Conservation (phyloP, 2,113 vertebrate species). For the Spea bombifrons region DNA sequence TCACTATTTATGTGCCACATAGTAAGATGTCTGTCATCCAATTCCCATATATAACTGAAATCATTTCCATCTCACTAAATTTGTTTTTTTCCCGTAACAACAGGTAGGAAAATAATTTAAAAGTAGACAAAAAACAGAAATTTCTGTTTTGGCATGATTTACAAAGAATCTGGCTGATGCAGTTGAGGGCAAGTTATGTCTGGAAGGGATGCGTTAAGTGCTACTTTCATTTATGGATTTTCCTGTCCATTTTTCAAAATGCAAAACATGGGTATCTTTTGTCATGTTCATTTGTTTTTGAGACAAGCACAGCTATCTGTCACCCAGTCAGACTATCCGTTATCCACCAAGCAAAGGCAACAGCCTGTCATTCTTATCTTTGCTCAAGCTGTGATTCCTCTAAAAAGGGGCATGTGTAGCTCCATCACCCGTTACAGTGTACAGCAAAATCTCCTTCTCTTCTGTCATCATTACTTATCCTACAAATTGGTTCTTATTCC, state of each 20-base stretch:
- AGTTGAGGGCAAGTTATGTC: not conserved
- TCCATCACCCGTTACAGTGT: not conserved
- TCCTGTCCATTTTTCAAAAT: not conserved
- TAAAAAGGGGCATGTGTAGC: not conserved
- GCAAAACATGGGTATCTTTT: not conserved
- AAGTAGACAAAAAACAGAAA: too few relatives aligned
- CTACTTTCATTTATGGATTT: not conserved
- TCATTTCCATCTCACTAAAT: too few relatives aligned
- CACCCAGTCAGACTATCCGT: not conserved
- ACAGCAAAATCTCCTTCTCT: not conserved
- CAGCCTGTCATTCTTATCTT: conserved; percentile 12
- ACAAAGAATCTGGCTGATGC: not conserved
- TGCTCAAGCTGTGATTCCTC: not conserved
- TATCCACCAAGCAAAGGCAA: not conserved
- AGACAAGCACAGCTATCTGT: conserved; percentile 13
- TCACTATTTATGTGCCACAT: too few relatives aligned
- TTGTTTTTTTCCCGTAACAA: too few relatives aligned
- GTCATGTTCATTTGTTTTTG: not conserved
- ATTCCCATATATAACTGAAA: too few relatives aligned
- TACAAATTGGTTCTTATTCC: not conserved
- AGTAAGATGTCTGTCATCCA: too few relatives aligned
- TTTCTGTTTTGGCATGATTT: not conserved
- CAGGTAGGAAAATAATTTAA: too few relatives aligned
- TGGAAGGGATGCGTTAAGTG: not conserved
- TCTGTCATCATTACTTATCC: not conserved